phyloP scores from a whole-genome alignment of 2,113 vertebrate species.

The Cyprinus carpio region DNA sequence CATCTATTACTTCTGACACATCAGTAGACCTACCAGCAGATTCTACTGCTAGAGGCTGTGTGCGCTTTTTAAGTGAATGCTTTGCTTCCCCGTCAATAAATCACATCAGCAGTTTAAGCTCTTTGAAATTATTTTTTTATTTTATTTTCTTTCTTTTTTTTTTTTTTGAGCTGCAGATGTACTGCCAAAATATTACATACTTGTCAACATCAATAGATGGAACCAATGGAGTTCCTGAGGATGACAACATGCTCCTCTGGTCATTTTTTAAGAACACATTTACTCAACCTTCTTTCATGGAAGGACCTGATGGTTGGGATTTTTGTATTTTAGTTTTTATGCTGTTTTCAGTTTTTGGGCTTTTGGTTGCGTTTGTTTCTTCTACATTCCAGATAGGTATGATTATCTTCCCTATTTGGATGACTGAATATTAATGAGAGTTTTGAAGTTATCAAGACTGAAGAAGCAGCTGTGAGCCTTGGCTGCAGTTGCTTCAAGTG shows the following conservation, averaged over 20 bases:
- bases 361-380: background rate
- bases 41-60: background rate
- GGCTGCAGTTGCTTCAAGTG: background rate
- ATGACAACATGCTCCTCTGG: background rate
- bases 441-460: constrained; percentile 15
- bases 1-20: background rate
- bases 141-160: background rate
- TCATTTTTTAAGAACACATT: background rate
- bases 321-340: background rate
- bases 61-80: background rate
- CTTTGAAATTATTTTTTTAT: background rate
- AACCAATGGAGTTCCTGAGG: background rate
- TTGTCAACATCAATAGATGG: background rate
- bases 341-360: no score
- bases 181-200: background rate
- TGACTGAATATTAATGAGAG: constrained; percentile 20
- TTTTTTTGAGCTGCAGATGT: background rate
- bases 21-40: background rate
- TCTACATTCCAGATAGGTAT: background rate
- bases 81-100: background rate
- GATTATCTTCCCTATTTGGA: background rate
- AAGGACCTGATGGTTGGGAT: background rate
- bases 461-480: background rate
- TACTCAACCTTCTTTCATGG: no score
- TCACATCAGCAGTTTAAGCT: background rate